Evolutionary conservation across 2,113 vertebrate species (phyloP), one percentile per base, ranked within the genome.

Genomic region (Syngnathus scovelli): DNA sequence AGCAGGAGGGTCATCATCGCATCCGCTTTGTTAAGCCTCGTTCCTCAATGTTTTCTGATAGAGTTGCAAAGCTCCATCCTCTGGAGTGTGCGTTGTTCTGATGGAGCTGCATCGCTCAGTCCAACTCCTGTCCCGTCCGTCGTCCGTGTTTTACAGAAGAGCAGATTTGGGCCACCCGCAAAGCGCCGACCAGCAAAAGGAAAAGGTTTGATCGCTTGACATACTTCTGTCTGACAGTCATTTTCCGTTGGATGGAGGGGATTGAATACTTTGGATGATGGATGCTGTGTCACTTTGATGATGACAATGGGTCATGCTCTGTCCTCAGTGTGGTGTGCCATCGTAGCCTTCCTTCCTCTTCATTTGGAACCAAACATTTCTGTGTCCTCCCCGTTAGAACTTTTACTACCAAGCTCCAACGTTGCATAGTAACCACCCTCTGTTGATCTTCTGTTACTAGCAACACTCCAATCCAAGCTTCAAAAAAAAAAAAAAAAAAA

Each of bases 341-440:
- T 27, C 1, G 27, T 27, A 11, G 41, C 41, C 8, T 41, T 41
- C 39, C 39, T 41, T n/a, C n/a, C n/a, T n/a, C 39, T 11, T 10
- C 41, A 43, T 43, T 43, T 51, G 6, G 7, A 51, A 51, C 64
- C 61, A 5, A 62, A 64, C 64, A 9, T 52, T 39, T 63, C 61
- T 16, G 60, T 64, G 27, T 27, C 27, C 27, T 27, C 27, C 27
- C 2, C 27, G 27, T 1, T 27, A 27, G 27, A 75, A 59, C 62
- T 72, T 49, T 72, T 74, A 67, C 74, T 70, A 70, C 68, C 80
- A 82, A 80, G 75, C 64, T 72, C 56, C 19, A 75, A 72, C 79
- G 63, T 88, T 84, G 86, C 86, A 85, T 88, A 87, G 81, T 83
- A 87, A 88, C 83, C 78, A 88, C 76, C 78, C 76, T 72, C 62